Percentiles rank a stretch among this genome's conserved stretches.
Conservation (phyloP, 2,797 vertebrate genomes). For the Xiphorhynchus erythropygius region DNA sequence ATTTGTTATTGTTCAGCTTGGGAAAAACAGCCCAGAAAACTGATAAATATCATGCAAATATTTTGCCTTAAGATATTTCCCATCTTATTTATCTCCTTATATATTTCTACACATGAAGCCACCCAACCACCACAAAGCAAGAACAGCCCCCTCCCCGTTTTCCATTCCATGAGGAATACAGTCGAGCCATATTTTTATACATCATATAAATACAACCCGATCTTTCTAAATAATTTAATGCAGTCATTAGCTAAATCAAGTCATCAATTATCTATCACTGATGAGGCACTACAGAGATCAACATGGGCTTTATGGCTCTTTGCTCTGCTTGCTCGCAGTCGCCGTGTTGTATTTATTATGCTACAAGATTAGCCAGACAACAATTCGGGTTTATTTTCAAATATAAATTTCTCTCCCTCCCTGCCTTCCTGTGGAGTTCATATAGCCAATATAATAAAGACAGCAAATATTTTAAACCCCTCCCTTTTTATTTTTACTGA, state of each 20-base stretch:
- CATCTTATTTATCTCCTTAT: background rate
- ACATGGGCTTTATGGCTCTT: background rate
- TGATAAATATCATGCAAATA: background rate
- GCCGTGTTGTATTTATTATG: background rate
- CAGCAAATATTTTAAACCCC: background rate
- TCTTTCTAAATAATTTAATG: background rate
- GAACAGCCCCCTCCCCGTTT: background rate
- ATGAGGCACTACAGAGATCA: background rate
- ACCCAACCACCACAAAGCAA: background rate
- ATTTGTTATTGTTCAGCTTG: rapidly evolving
- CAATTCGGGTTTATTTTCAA: background rate
- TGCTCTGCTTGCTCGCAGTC: background rate
- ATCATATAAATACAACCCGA: background rate
- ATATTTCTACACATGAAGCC: no score
- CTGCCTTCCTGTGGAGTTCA: background rate
- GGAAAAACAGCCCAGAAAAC: background rate
- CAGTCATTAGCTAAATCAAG: background rate
- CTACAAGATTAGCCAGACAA: background rate
- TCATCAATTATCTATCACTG: background rate
- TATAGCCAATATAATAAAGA: background rate
- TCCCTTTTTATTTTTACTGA: background rate
- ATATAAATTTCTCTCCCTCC: background rate
- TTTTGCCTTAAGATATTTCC: background rate
- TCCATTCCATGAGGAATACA: background rate
- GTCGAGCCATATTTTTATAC: background rate